Percentiles rank a stretch among this genome's conserved stretches.
Evolutionary conservation across 2,888 invertebrate genomes (phyloP).

Genomic region (Eustalomyia histrio): DNA sequence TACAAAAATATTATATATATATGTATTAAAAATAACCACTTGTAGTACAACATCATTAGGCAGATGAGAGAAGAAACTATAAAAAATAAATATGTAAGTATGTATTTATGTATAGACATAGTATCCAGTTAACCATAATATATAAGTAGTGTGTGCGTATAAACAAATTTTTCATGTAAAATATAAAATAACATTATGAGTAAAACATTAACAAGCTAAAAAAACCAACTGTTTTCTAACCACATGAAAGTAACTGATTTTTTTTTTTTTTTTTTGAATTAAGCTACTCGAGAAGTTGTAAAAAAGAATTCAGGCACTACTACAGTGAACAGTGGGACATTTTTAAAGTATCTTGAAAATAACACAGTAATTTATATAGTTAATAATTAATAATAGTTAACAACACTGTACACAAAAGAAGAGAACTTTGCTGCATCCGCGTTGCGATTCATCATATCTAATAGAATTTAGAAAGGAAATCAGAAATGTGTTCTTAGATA

Average conservation of each 20-base stretch:
- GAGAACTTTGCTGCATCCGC: too few relatives aligned
- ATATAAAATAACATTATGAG: background rate
- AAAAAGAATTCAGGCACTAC: background rate
- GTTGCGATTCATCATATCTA: too few relatives aligned
- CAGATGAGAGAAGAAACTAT: background rate
- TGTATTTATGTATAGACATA: background rate
- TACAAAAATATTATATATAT: background rate
- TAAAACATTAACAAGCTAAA: background rate
- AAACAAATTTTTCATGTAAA: background rate
- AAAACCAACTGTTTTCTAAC: background rate
- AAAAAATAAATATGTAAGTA: background rate
- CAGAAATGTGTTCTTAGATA: too few relatives aligned
- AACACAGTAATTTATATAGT: too few relatives aligned
- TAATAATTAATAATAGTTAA: too few relatives aligned
- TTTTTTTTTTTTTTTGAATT: background rate
- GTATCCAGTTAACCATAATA: background rate
- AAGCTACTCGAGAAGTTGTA: background rate
- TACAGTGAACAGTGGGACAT: background rate
- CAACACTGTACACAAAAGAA: too few relatives aligned
- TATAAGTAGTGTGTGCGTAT: too few relatives aligned
- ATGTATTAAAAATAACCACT: background rate
- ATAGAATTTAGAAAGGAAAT: too few relatives aligned
- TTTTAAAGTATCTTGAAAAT: background rate
- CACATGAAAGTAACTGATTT: slow-evolving; percentile 6
- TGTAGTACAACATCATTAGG: background rate